Conservation (phyloP, 2,888 invertebrate genomes). For the Rhagonycha fulva region DNA sequence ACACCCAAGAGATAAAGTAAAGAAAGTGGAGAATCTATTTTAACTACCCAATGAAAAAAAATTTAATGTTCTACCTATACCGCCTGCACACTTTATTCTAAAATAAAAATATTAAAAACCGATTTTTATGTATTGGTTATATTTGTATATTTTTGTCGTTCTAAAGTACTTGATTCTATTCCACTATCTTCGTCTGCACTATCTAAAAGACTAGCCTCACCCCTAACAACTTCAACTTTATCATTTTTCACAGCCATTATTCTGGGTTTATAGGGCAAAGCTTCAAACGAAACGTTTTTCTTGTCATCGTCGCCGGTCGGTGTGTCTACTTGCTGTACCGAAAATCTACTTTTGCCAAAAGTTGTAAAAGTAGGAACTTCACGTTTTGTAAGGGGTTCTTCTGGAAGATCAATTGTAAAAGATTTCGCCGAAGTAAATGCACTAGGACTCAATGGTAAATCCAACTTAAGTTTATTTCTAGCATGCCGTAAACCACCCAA, state of each 20-base stretch:
- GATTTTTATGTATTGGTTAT: slow-evolving; percentile 4
- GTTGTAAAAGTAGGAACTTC: slow-evolving; percentile 63
- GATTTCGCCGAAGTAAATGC: slow-evolving; percentile 50
- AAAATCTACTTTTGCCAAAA: slow-evolving; percentile 60
- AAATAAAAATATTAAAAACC: slow-evolving; percentile 6
- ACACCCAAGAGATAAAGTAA: not conserved
- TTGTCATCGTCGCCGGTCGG: slow-evolving; percentile 43
- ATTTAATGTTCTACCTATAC: not conserved
- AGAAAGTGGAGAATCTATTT: not conserved
- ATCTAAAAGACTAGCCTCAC: slow-evolving; percentile 66
- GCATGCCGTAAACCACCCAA: slow-evolving; percentile 76
- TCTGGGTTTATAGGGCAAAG: slow-evolving; percentile 50
- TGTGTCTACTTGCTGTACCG: slow-evolving; percentile 54
- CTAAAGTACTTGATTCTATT: slow-evolving; percentile 67
- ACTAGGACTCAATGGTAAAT: slow-evolving; percentile 65
- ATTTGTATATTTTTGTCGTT: slow-evolving; percentile 48
- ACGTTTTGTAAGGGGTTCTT: slow-evolving; percentile 57
- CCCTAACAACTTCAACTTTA: slow-evolving; percentile 47
- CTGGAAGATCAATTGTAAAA: slow-evolving; percentile 55
- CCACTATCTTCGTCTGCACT: slow-evolving; percentile 70
- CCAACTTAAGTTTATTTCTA: slow-evolving; percentile 70
- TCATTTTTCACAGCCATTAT: slow-evolving; percentile 47
- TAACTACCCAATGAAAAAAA: not conserved
- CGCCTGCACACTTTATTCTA: not conserved
- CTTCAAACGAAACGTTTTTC: slow-evolving; percentile 54